phyloP scores from a whole-genome alignment of 1,140 invertebrate species.

The Drosophila albomicans region DNA sequence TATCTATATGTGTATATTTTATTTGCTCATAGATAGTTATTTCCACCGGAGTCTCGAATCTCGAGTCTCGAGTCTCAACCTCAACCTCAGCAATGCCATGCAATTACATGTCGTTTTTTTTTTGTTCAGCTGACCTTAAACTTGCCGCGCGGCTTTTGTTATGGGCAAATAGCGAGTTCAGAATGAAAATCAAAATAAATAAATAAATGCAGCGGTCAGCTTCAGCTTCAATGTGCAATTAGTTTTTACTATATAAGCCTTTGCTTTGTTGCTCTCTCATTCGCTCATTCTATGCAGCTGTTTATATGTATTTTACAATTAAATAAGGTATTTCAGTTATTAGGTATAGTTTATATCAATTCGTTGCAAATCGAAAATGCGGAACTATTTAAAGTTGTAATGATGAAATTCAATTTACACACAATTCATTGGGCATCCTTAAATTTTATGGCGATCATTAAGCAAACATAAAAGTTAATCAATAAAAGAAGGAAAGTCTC shows the following conservation, averaged over 20 bases:
- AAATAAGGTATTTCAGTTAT: neutral
- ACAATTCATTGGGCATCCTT: neutral
- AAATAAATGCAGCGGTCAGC: slow-evolving; percentile 69
- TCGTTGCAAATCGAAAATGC: neutral
- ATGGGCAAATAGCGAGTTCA: slow-evolving; percentile 56
- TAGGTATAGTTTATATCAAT: neutral
- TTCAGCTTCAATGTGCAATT: slow-evolving; percentile 74
- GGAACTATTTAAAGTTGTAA: neutral
- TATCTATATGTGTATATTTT: slow-evolving; percentile 11
- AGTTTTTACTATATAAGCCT: slow-evolving; percentile 67
- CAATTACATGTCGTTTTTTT: slow-evolving; percentile 50
- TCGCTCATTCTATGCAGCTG: slow-evolving; percentile 9
- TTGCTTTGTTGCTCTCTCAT: slow-evolving; percentile 12
- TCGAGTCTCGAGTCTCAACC: neutral
- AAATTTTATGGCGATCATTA: no score
- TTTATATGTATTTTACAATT: neutral
- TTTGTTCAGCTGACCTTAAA: slow-evolving; percentile 67
- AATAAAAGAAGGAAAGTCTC: no score
- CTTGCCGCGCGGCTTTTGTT: slow-evolving; percentile 76
- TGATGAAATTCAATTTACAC: neutral
- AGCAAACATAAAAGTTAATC: no score
- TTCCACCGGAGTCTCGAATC: neutral
- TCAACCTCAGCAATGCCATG: slow-evolving; percentile 42
- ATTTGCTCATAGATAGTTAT: slow-evolving; percentile 1
- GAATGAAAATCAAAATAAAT: slow-evolving; percentile 19